Evolutionary conservation across 2,888 invertebrate species (phyloP).

Genomic region (Endomychus coccineus): DNA sequence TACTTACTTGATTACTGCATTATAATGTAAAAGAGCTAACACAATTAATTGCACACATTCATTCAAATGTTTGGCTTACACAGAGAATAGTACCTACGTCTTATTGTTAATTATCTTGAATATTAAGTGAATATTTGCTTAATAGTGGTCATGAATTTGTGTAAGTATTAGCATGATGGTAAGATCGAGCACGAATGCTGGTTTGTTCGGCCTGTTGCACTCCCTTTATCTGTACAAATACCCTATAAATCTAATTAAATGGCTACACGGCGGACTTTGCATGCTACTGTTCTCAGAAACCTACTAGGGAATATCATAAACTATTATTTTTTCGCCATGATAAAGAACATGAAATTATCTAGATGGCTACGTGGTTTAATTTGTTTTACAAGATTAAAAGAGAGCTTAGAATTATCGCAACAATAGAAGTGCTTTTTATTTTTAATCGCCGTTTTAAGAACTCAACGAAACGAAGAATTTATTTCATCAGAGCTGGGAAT

Average conservation of each 20-base stretch:
- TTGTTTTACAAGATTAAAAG: conserved; percentile 34
- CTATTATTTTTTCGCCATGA: conserved; percentile 26
- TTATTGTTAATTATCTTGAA: conserved; percentile 6
- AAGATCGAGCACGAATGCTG: conserved; percentile 12
- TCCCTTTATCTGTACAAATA: conserved; percentile 24
- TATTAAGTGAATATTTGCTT: conserved; percentile 8
- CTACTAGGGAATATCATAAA: conserved; percentile 30
- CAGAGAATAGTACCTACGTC: too few relatives aligned
- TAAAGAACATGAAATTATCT: conserved; percentile 31
- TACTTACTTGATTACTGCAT: too few relatives aligned
- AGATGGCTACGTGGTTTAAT: conserved; percentile 30
- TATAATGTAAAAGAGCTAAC: too few relatives aligned
- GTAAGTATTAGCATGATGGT: conserved; percentile 13
- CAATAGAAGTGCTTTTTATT: conserved; percentile 21
- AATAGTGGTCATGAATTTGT: conserved; percentile 12
- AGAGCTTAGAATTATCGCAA: conserved; percentile 14
- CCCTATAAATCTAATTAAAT: conserved; percentile 36
- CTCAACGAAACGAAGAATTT: not conserved
- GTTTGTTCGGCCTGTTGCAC: conserved; percentile 11
- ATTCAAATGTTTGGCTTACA: too few relatives aligned
- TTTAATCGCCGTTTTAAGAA: not conserved
- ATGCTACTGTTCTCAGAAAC: conserved; percentile 30
- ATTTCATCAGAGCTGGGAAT: too few relatives aligned
- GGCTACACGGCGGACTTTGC: conserved; percentile 23
- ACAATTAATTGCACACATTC: too few relatives aligned